Percentiles rank a stretch among this genome's conserved stretches.
Conservation (phyloP, 1,140 invertebrate genomes). For the Triops longicaudatus region DNA sequence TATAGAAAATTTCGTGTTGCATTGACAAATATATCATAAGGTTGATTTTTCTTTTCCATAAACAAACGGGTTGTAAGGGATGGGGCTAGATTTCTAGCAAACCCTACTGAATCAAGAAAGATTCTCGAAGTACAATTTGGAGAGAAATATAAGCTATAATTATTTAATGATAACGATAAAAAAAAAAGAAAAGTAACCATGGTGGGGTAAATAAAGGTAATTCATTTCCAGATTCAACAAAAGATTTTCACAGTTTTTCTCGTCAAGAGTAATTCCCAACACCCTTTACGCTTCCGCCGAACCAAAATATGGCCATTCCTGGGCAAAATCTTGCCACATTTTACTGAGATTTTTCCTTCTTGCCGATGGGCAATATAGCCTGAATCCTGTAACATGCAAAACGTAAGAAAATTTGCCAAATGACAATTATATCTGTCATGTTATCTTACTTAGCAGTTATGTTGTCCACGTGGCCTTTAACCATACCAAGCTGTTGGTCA, state of each 20-base stretch:
- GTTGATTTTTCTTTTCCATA: no score
- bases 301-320: neutral
- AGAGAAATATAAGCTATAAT: neutral
- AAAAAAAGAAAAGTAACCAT: neutral
- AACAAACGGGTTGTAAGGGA: no score
- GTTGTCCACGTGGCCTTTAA: conserved; percentile 77
- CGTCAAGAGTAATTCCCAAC: neutral
- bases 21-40: no score
- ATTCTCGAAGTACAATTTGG: no score
- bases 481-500: conserved; percentile 83
- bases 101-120: no score
- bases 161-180: neutral
- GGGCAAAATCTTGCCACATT: conserved; percentile 29
- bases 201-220: conserved; percentile 12
- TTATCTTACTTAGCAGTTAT: conserved; percentile 71
- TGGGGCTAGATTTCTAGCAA: no score
- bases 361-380: conserved; percentile 79
- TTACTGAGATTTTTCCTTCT: conserved; percentile 78
- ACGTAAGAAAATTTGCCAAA: conserved; percentile 21
- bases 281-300: neutral
- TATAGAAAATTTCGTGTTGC: no score
- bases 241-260: neutral
- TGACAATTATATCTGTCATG: neutral
- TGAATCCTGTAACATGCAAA: conserved; percentile 61
- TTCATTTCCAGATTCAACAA: conserved; percentile 15